Evolutionary conservation across 2,888 invertebrate species (phyloP), one percentile per base, ranked within the genome.

Genomic region (Gortyna flavago): DNA sequence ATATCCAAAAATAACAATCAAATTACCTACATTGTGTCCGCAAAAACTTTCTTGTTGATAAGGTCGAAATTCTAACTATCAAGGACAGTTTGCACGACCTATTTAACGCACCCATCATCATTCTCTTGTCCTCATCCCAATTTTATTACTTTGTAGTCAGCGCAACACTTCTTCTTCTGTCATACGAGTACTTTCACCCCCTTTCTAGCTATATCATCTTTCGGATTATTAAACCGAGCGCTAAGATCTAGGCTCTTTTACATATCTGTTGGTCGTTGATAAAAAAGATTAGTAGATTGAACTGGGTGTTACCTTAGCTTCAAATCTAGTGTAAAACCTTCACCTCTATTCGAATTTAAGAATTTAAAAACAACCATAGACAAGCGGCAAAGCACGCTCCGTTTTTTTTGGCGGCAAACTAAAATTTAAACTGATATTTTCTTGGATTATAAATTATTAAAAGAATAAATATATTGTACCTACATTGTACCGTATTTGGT

Each of bases 1-100:
- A 84, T 61, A 54, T 80, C 73, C 62, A 67, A 74, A 75, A 75
- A 79, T 80, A 81, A 83, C 79, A 81, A 83, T 65, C 25, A 69
- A 81, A 65, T 76, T 76, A 76, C 59, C 13, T 35, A 44, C 54
- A 54, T 44, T 67, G 62, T 71, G 66, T 66, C 61, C 48, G 32
- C 59, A 32, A n/a, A 59, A 62, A 61, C 25, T 83, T 65, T 76
- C 29, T 16, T 65, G 38, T 64, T 57, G 29, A 51, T 51, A 54
- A 62, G 2, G 32, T 13, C 16, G 32, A 18, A 41, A 32, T 18
- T 18, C 11, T 29, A 64, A 64, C 8, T 51, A 7, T 18, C 18
- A 48, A 51, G 51, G 2, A 48, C 13, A 48, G 21, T 35, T 48
- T 8, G 25, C 21, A 21, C 25, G 9, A 44, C 0, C 44, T 41